These are phyloP conservation scores for Scolopax bukidnonensis DNA, from an alignment of 2,797 vertebrate species.

Conservation along the genomic window DNA sequence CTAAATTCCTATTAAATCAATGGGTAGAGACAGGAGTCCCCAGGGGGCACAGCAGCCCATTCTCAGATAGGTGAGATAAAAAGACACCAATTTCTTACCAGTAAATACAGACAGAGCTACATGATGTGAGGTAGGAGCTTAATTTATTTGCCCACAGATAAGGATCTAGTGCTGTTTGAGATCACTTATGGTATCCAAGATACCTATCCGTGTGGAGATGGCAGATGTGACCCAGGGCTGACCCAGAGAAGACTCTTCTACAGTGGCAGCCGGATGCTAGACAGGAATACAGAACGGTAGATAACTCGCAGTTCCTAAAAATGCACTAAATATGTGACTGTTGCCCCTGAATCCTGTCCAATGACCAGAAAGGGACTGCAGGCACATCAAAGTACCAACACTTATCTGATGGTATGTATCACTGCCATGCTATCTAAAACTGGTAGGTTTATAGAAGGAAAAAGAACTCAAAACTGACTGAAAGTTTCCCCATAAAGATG, in stretches of 20 bases:
- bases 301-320: not conserved
- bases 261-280: not conserved
- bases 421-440: not conserved
- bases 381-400: not conserved
- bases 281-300: not conserved
- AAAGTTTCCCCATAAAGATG: not conserved
- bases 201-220: not conserved
- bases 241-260: not conserved
- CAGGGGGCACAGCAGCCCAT: not conserved
- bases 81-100: not conserved
- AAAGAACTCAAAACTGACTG: not conserved
- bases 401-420: not conserved
- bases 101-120: not conserved
- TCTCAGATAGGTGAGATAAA: not conserved
- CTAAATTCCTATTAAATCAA: slow-evolving; percentile 14
- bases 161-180: not conserved
- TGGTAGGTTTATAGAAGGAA: not conserved
- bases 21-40: not conserved
- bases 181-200: not conserved
- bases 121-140: not conserved
- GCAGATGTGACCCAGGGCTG: not conserved
- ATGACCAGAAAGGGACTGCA: not conserved
- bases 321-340: not conserved
- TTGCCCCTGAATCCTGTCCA: not conserved
- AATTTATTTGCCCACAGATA: not conserved